A percentile compares a stretch with the other conserved stretches of the same genome.
Evolutionary conservation across 2,113 vertebrate genomes (phyloP).

Genomic region (Chaenocephalus aceratus): DNA sequence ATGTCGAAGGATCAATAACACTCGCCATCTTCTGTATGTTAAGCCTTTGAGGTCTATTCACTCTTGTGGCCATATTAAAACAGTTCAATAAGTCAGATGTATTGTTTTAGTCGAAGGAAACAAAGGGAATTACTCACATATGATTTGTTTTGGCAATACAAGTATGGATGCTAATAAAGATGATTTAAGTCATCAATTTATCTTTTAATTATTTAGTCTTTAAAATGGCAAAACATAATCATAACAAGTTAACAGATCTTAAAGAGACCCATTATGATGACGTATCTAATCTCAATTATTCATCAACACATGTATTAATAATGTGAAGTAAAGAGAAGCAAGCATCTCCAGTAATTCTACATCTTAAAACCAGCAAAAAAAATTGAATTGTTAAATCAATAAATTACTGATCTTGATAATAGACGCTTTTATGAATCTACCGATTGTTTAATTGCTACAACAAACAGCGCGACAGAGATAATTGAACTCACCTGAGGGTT

Average conservation of each 20-base stretch:
- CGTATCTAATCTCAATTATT: background rate
- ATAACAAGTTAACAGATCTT: background rate
- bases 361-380: too few species aligned
- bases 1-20: constrained; percentile 50
- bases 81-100: constrained; percentile 40
- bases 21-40: constrained; percentile 43
- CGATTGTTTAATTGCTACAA: background rate
- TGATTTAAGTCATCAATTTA: constrained; percentile 7
- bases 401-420: constrained; percentile 7
- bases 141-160: constrained; percentile 19
- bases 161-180: constrained; percentile 12
- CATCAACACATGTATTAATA: background rate
- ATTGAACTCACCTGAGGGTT: constrained; percentile 43
- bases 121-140: constrained; percentile 22
- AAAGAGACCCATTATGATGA: background rate
- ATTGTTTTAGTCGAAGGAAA: constrained; percentile 27
- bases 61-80: constrained; percentile 49
- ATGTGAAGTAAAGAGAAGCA: background rate
- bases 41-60: constrained; percentile 35
- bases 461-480: background rate
- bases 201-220: constrained; percentile 19
- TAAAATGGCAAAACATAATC: constrained; percentile 13
- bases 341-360: too few species aligned
- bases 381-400: background rate
- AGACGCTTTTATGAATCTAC: background rate